A percentile compares a stretch with the other conserved stretches of the same genome.
Evolutionary conservation across 2,888 invertebrate species (phyloP).

Genomic region (Dasypogon diadema): DNA sequence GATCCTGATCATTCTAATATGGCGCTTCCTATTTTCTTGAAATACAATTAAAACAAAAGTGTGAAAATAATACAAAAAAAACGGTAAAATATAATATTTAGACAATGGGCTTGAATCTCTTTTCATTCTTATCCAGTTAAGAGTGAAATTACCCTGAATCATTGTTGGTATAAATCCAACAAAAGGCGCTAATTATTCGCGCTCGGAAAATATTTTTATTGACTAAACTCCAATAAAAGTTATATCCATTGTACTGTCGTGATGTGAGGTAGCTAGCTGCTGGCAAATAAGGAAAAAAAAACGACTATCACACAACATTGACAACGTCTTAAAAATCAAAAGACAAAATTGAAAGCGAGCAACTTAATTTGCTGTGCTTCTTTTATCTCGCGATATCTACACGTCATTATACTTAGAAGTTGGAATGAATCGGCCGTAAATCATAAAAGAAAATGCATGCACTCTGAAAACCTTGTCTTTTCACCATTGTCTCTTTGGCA

Average conservation of each 20-base stretch:
- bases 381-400: constrained; percentile 43
- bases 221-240: constrained; percentile 36
- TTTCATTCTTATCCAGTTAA: constrained; percentile 13
- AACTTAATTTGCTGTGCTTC: constrained; percentile 46
- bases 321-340: constrained; percentile 29
- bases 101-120: not conserved
- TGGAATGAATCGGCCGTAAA: constrained; percentile 42
- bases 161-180: constrained; percentile 5
- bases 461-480: constrained; percentile 47
- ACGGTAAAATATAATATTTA: not conserved
- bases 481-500: constrained; percentile 39
- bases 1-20: too few species aligned
- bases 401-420: constrained; percentile 40
- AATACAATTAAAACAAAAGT: too few species aligned
- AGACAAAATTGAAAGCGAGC: constrained; percentile 48
- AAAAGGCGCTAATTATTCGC: constrained; percentile 4
- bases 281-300: not conserved
- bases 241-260: constrained; percentile 13
- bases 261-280: not conserved
- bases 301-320: not conserved
- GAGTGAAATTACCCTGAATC: constrained; percentile 28
- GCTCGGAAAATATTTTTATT: constrained; percentile 30
- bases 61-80: too few species aligned
- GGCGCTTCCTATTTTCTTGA: too few species aligned
- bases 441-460: constrained; percentile 46